Base-by-base conservation (phyloP, 2,888 invertebrate genomes). In the Euplagia quadripunctaria region DNA sequence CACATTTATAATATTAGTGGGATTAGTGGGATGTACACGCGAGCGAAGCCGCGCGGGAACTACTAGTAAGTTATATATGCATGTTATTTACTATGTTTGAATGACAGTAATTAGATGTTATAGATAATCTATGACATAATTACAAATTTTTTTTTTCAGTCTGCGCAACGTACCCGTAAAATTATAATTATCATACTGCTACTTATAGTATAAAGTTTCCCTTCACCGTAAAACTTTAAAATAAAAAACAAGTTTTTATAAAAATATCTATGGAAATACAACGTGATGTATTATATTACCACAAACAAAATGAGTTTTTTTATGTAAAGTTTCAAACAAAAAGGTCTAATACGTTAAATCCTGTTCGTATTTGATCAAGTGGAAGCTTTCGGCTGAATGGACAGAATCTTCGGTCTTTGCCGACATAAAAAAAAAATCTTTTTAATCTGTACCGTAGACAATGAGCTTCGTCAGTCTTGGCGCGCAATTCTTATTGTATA, bases 291-390 rank as follows among this genome's bases (percentile, higher is more conserved):
- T 84, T 78, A 70, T 63, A 74, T 82, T 82, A 82, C 85, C 67
- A 70, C 72, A 75, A 81, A 76, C 70, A 84, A 79, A 83, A 79
- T 77, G 58, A 71, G 64, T 52, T 58, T 77, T 77, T 71, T 75
- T 11, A 31, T 61, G 14, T 49, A 70, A 78, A 71, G 71, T 80
- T 78, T 76, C 81, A 75, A 81, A 84, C 82, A 84, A 86, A 85
- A 86, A 81, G 79, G 64, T 74, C 85, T 87, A 87, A 90, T 89
- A 84, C 86, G 79, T 81, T 84, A 83, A 89, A 86, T 88, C 89
- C 87, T 87, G 88, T 87, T 88, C 84, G 79, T 79, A 84, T 80
- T 86, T 86, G 84, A 90, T 92, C 86, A 89, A 85, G 89, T 89
- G 91, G 88, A 91, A 91, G 85, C 75, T 76, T 74, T 70, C 87